These are phyloP conservation scores for Bovichtus variegatus DNA, from an alignment of 2,797 vertebrate species.

Conservation along the genomic window DNA sequence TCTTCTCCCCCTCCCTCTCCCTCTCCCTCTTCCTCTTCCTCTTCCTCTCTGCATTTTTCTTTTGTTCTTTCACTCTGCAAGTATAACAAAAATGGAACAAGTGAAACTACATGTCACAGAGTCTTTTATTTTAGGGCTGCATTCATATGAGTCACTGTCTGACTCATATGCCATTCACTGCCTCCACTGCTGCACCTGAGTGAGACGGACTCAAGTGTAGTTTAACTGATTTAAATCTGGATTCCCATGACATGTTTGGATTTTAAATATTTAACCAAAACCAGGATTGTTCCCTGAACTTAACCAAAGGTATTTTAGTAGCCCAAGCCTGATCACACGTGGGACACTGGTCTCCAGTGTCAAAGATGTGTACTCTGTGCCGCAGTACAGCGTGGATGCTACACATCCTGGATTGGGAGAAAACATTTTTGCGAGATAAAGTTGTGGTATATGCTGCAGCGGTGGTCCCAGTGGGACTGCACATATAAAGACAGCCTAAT, in stretches of 20 bases:
- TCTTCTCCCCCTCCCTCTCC: neutral
- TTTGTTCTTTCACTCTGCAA: neutral
- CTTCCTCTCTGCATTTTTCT: neutral
- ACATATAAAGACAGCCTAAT: too few relatives aligned
- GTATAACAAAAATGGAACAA: slow-evolving; percentile 31
- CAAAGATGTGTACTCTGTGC: neutral
- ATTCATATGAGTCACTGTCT: slow-evolving; percentile 53
- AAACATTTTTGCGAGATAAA: slow-evolving; percentile 9
- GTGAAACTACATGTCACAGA: slow-evolving; percentile 8
- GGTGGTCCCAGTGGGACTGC: neutral
- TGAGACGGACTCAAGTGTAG: slow-evolving; percentile 35
- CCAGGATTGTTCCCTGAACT: neutral
- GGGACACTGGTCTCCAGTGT: neutral
- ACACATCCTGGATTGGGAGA: neutral
- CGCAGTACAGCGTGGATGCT: neutral
- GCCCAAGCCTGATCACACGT: neutral
- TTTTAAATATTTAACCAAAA: slow-evolving; percentile 11
- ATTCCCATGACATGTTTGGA: slow-evolving; percentile 1
- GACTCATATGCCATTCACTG: slow-evolving; percentile 56
- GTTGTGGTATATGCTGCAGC: neutral
- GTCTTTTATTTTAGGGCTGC: slow-evolving; percentile 41
- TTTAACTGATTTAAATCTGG: slow-evolving; percentile 11
- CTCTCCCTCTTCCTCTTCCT: too few relatives aligned
- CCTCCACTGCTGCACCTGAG: slow-evolving; percentile 27
- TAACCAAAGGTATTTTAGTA: neutral